A percentile compares a stretch with the other conserved stretches of the same genome.
Evolutionary conservation across 2,113 vertebrate species (phyloP).

Genomic region (Rhadina sibilatrix): DNA sequence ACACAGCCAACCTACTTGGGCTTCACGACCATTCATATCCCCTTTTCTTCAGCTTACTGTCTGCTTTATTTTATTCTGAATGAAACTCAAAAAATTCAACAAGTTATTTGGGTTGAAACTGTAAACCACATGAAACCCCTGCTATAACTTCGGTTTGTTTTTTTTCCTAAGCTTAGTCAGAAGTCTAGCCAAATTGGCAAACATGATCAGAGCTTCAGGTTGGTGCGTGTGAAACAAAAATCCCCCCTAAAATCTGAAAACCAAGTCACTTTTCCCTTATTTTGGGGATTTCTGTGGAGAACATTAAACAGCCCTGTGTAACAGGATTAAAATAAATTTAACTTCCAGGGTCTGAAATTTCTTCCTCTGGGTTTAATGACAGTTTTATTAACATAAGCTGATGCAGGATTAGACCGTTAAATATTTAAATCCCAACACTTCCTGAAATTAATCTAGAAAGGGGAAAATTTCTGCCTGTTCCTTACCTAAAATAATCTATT

Average conservation of each 20-base stretch:
- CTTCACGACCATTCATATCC: not conserved
- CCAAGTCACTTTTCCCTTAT: not conserved
- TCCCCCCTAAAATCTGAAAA: not conserved
- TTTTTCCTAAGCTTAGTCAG: not conserved
- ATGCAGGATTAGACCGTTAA: constrained; percentile 29
- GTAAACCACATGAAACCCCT: not conserved
- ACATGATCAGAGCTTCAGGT: not conserved
- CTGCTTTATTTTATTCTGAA: not conserved
- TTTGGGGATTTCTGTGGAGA: constrained; percentile 18
- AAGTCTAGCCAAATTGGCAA: constrained; percentile 3
- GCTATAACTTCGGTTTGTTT: not conserved
- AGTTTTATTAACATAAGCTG: constrained; percentile 58
- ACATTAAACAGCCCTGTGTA: constrained; percentile 8
- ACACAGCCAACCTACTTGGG: not conserved
- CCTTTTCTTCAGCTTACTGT: not conserved
- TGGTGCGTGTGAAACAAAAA: not conserved
- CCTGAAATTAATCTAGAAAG: constrained; percentile 29
- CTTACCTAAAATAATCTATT: constrained; percentile 2
- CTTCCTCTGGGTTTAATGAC: constrained; percentile 12
- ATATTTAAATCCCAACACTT: constrained; percentile 55
- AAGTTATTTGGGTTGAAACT: not conserved
- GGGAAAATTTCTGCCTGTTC: not conserved
- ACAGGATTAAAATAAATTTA: constrained; percentile 55
- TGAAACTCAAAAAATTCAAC: not conserved
- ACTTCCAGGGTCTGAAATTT: constrained; percentile 30